These are phyloP conservation scores for Zaprionus africanus DNA, from an alignment of 1,140 invertebrate species.

Conservation along the genomic window DNA sequence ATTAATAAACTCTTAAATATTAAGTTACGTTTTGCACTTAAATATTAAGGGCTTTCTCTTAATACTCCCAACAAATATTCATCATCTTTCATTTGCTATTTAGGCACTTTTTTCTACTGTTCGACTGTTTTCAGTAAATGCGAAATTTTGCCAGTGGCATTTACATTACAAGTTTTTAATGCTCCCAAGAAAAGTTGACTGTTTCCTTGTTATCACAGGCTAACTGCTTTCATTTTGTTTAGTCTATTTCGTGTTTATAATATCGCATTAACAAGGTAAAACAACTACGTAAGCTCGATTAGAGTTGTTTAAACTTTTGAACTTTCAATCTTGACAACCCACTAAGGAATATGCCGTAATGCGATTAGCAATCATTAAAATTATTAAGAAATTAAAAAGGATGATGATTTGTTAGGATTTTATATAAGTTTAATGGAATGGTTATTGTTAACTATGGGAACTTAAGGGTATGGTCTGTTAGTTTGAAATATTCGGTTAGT, in stretches of 20 bases:
- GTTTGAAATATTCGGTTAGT: too few species aligned
- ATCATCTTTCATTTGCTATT: too few species aligned
- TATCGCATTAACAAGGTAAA: constrained; percentile 19
- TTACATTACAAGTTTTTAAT: constrained; percentile 8
- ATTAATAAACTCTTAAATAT: too few species aligned
- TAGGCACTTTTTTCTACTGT: constrained; percentile 1
- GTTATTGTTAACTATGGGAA: too few species aligned
- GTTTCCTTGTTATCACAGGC: constrained; percentile 27
- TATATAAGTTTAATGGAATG: background rate
- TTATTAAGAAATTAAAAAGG: constrained; percentile 9
- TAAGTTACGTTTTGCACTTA: too few species aligned
- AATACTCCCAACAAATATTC: too few species aligned
- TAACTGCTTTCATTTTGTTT: constrained; percentile 19
- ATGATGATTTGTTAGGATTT: background rate
- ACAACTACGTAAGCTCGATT: constrained; percentile 13
- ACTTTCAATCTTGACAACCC: background rate
- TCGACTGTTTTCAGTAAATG: background rate
- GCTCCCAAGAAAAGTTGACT: background rate
- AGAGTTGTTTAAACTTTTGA: constrained; percentile 12
- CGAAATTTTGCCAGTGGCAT: constrained; percentile 23
- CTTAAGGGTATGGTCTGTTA: too few species aligned
- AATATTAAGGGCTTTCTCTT: too few species aligned
- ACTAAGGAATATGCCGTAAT: background rate
- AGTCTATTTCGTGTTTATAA: constrained; percentile 36
- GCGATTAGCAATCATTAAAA: constrained; percentile 7